A percentile compares a stretch with the other conserved stretches of the same genome.
Evolutionary conservation across 2,888 invertebrate genomes (phyloP).

Genomic region (Scaptomyza polygonia): DNA sequence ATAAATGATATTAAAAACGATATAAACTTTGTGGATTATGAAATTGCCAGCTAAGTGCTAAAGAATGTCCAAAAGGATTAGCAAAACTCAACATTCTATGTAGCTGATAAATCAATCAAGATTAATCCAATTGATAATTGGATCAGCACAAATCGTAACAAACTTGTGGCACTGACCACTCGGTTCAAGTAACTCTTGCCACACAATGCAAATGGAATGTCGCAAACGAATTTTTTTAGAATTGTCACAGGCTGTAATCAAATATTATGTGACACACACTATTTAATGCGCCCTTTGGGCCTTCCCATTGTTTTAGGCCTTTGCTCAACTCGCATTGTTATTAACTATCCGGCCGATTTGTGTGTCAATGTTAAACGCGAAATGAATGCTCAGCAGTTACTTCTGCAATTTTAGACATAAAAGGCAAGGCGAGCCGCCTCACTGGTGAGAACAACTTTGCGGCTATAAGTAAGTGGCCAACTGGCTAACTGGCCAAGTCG

Average conservation of each 20-base stretch:
- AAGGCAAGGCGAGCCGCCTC: conserved; percentile 68
- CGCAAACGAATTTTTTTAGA: conserved; percentile 61
- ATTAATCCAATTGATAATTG: conserved; percentile 69
- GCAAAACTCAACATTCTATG: conserved; percentile 21
- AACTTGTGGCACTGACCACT: conserved; percentile 57
- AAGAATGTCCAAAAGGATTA: conserved; percentile 79
- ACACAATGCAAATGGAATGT: conserved; percentile 71
- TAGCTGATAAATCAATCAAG: conserved; percentile 77
- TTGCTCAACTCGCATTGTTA: conserved; percentile 26
- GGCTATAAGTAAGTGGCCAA: conserved; percentile 21
- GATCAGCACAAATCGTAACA: conserved; percentile 1
- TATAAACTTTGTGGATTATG: conserved; percentile 11
- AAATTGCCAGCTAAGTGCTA: conserved; percentile 63
- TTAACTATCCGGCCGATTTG: conserved; percentile 73
- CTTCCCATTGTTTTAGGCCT: conserved; percentile 41
- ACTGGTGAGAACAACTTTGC: conserved; percentile 59
- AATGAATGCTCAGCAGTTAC: conserved; percentile 65
- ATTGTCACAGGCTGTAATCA: conserved; percentile 46
- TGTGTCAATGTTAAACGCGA: conserved; percentile 82
- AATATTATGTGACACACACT: conserved; percentile 63
- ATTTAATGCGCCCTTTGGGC: conserved; percentile 38
- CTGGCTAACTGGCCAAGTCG: conserved; percentile 53
- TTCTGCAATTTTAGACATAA: conserved; percentile 81
- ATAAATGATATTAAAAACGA: conserved; percentile 56
- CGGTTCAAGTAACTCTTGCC: conserved; percentile 65